Evolutionary conservation across 2,113 vertebrate genomes (phyloP), one percentile per base, ranked within the genome.

Genomic region (Actenoides lindsayi): DNA sequence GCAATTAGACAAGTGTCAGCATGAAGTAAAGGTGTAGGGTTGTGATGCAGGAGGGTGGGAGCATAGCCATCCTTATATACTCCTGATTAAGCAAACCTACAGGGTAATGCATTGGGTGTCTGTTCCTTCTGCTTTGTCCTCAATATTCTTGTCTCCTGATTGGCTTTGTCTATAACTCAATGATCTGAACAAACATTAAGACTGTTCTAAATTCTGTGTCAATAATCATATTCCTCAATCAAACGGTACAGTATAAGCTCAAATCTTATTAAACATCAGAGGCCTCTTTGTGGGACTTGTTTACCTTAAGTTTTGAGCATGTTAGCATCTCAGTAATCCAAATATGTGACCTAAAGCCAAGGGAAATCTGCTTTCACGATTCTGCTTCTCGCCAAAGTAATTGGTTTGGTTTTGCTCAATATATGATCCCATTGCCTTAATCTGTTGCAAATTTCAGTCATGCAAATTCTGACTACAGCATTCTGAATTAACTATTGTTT

Each of bases 81-180:
- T 33, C 18, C 16, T 11, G 4, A 11, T 30, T 7, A 64, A 77
- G 48, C n/a, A 67, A 17, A 42, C 0, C 0, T 51, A 13, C 3
- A 3, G 4, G 5, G 20, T 69, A 18, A 6, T 46, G 21, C 1
- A 0, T 39, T 64, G 33, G 3, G 7, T 69, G 10, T 74, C 60
- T 65, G 23, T 24, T 56, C 16, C 16, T 50, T 75, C 25, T 65
- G 2, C 14, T 59, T 69, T 64, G 10, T 84, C 3, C 30, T 85
- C 18, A 28, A 0, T 54, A 46, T 33, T 75, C 71, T 42, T 13
- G 19, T 76, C 10, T 87, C 13, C 39, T 48, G 23, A 13, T 27
- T 42, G 39, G 8, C 48, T 68, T 80, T 50, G 7, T 74, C 17
- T 71, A 1, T 73, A 77, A 62, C 21, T 83, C 5, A 4, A 3